Evolutionary conservation across 2,113 vertebrate genomes (phyloP).

Genomic region (Columba livia): DNA sequence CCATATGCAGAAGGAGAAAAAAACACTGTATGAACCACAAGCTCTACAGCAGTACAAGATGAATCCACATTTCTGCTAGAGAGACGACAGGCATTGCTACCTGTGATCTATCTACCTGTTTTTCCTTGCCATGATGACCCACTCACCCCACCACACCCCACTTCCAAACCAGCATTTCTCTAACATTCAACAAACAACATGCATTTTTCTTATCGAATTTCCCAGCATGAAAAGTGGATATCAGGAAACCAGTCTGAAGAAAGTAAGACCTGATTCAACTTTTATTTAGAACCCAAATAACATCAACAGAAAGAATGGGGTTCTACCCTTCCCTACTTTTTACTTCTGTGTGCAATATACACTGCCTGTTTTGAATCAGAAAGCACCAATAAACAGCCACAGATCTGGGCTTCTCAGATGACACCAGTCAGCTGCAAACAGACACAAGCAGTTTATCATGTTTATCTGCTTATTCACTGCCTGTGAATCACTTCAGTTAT

Average conservation of each 20-base stretch:
- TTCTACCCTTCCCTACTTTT: not conserved
- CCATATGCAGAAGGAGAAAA: not conserved
- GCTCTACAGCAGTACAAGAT: not conserved
- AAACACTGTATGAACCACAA: not conserved
- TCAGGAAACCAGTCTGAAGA: not conserved
- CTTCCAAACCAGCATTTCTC: not conserved
- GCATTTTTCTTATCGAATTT: not conserved
- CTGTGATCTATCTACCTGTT: not conserved
- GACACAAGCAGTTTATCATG: not conserved
- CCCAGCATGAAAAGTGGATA: not conserved
- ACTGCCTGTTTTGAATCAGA: not conserved
- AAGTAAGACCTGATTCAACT: not conserved
- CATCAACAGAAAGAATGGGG: not conserved
- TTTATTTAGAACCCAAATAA: not conserved
- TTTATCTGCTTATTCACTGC: not conserved
- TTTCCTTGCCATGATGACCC: not conserved
- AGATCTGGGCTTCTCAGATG: not conserved
- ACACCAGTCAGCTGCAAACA: not conserved
- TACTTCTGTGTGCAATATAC: not conserved
- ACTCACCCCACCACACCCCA: rapidly evolving
- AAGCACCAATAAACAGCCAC: not conserved
- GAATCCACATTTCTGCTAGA: not conserved
- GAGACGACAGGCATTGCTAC: not conserved
- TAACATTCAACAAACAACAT: not conserved
- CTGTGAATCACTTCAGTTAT: not conserved